Evolutionary conservation across 2,113 vertebrate species (phyloP).

Genomic region (Podarcis muralis): DNA sequence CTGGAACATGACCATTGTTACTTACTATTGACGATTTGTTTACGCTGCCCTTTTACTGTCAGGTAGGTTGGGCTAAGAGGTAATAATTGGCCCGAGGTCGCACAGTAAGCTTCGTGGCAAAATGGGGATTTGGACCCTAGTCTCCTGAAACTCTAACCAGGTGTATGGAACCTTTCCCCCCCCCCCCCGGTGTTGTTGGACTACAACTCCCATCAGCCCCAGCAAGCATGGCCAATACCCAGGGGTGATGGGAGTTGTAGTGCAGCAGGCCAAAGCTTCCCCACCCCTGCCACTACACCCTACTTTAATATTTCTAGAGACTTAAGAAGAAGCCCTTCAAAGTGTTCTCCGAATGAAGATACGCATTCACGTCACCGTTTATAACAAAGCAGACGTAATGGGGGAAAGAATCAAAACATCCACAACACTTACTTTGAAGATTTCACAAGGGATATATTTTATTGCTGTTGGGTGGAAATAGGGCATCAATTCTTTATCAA

Average conservation of each 20-base stretch:
- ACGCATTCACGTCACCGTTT: conserved; percentile 13
- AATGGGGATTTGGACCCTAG: neutral
- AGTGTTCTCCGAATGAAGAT: neutral
- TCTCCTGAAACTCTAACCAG: neutral
- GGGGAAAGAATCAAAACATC: conserved; percentile 36
- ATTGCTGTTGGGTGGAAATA: conserved; percentile 80
- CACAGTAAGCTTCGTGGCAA: neutral
- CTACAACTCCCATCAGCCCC: no score
- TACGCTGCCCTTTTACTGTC: neutral
- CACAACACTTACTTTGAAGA: conserved; percentile 79
- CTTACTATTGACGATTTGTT: neutral
- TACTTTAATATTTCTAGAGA: neutral
- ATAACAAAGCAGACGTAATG: neutral
- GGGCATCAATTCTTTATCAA: conserved; percentile 76
- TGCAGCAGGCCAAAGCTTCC: neutral
- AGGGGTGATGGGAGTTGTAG: no score
- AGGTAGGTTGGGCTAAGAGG: neutral
- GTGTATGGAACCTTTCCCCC: no score
- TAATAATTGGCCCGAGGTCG: no score
- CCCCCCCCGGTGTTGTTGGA: no score
- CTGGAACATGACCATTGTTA: neutral
- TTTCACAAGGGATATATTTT: conserved; percentile 74
- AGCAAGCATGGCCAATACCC: no score
- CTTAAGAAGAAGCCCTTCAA: neutral
- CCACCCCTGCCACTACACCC: neutral